These are phyloP conservation scores for Thrips palmi DNA, from an alignment of 1,140 invertebrate genomes.

Conservation along the genomic window DNA sequence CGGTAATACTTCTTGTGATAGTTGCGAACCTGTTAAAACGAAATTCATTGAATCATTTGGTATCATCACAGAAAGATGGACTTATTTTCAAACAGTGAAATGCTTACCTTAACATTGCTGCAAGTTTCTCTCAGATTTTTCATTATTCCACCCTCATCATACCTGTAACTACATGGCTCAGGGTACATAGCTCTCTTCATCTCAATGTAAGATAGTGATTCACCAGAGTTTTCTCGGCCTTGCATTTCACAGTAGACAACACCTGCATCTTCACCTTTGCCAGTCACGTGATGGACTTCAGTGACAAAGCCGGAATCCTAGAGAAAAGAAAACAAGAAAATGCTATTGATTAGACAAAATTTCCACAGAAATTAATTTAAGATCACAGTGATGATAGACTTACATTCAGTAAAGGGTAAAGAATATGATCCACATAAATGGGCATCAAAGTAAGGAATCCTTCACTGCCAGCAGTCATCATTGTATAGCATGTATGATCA, in stretches of 20 bases:
- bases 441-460: constrained; percentile 78
- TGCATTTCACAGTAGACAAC: constrained; percentile 93
- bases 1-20: constrained; percentile 79
- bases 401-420: constrained; percentile 65
- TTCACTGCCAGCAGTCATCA: constrained; percentile 67
- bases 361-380: no score
- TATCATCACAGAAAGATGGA: neutral
- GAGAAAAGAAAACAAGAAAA: constrained; percentile 11
- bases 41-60: constrained; percentile 8
- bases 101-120: constrained; percentile 56
- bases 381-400: constrained; percentile 17
- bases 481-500: constrained; percentile 79
- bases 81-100: constrained; percentile 3
- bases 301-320: constrained; percentile 65
- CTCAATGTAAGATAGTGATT: constrained; percentile 36
- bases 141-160: constrained; percentile 67
- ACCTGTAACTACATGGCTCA: constrained; percentile 61
- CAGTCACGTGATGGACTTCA: constrained; percentile 82
- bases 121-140: constrained; percentile 67
- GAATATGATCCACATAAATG: constrained; percentile 78
- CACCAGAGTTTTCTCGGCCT: constrained; percentile 61
- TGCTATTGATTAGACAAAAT: constrained; percentile 3
- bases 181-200: constrained; percentile 55
- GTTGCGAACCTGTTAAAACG: constrained; percentile 36
- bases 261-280: constrained; percentile 71